Base-by-base conservation (phyloP, 2,888 invertebrate species). In the Caenorhabditis zanzibari region DNA sequence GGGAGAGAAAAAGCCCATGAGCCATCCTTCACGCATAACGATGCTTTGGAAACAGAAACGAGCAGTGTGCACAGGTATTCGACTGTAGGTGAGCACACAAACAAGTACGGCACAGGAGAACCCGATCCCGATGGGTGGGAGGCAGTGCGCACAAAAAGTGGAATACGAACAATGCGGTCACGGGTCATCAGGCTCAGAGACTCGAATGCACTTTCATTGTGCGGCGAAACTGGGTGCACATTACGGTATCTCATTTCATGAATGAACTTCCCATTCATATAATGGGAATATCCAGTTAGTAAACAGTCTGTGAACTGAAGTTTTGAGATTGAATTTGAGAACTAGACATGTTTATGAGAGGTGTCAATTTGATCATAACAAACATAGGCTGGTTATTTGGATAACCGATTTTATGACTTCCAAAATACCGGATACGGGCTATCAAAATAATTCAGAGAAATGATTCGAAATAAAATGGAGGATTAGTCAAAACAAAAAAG, bases 201-300 rank as follows among this genome's bases (percentile, higher is more conserved):
- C 19, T 38, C 16, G 49, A 61, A 63, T 56, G 47, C 64, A 54
- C 63, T 41, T 44, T 16, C 32, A 22, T 28, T 58, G 14, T 19
- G 47, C 32, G 56, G n/a, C 6, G 22, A 61, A 52, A 35, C n/a
- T 38, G 41, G 38, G 26, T 73, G 54, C 73, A 49, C 59, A 76
- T 59, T 63, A 77, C 71, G 38, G 77, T 77, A 52, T 77, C 63
- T 35, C 56, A 52, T 77, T 77, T 77, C 77, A 77, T 56, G 2
- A 59, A 41, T 19, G 56, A 28, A 32, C 16, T 59, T n/a, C 7
- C 24, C 3, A 24, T 54, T 26, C 24, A 26, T 54, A 19, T 47
- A 47, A 47, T 47, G 47, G 47, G 19, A 47, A 47, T 32, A 32
- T 19, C 47, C 47, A 19, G 44, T 22, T 44, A 2, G 63, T 6